phyloP scores from a whole-genome alignment of 2,797 vertebrate species.

The Alcedo atthis region DNA sequence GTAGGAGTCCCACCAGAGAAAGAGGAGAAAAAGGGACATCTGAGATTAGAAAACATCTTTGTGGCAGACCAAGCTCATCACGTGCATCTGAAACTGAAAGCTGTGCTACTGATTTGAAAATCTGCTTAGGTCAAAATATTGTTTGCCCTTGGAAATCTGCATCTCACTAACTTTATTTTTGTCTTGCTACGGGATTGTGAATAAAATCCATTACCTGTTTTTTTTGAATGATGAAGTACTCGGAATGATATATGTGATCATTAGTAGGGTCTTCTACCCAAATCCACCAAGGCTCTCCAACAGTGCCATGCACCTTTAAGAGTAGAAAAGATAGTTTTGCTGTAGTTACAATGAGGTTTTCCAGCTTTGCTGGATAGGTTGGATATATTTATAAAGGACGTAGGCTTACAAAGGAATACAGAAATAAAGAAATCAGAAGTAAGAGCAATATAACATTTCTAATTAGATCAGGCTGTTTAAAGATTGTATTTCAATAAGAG shows the following conservation, averaged over 20 bases:
- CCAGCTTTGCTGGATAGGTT: not conserved
- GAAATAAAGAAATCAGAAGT: not conserved
- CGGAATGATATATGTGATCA: constrained; percentile 98
- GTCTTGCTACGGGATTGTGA: not conserved
- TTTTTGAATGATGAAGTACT: constrained; percentile 95
- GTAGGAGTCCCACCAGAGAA: not conserved
- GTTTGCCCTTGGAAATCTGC: not conserved
- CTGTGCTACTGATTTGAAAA: not conserved
- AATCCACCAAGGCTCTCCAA: constrained; percentile 98
- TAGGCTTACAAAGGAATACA: not conserved
- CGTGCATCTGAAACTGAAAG: not conserved
- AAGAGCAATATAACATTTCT: not conserved
- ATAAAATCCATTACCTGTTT: constrained; percentile 86
- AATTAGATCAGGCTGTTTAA: not conserved
- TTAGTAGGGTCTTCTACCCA: constrained; percentile 98
- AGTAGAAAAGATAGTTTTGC: constrained; percentile 6
- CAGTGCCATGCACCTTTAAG: constrained; percentile 88
- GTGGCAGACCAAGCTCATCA: not conserved
- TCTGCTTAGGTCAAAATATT: not conserved
- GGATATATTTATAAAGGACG: not conserved
- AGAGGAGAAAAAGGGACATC: not conserved
- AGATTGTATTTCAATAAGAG: not conserved
- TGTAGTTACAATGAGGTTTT: not conserved
- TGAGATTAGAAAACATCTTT: not conserved
- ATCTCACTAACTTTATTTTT: not conserved